Base-by-base conservation (phyloP, 1,140 invertebrate species). In the Tachypleus tridentatus region DNA sequence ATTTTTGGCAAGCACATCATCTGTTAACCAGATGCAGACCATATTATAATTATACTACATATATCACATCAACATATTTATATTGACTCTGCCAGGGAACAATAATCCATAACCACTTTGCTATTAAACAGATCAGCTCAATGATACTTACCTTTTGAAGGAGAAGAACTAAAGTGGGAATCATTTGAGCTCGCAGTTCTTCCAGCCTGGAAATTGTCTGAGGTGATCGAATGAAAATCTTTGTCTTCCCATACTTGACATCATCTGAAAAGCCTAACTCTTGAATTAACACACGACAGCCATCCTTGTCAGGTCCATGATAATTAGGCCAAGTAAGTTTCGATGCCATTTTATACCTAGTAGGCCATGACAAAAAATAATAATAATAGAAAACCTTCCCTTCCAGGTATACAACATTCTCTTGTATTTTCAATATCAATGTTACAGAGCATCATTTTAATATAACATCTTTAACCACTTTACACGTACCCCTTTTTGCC, bases 211-310 rank as follows among this genome's bases (percentile, higher is more conserved):
- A 96, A 3, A 98, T 77, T 0, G 93, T 97, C 69, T 84, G 84
- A 1, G 96, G 94, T 11, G 87, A 86, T 71, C 92, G 83, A 70
- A 97, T 93, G 77, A 96, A 97, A 66, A 96, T 84, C 75, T 97
- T 97, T 3, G 90, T 91, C 73, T 87, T 88, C 76, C 93, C 93
- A 84, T 94, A 85, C 66, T 84, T 79, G 4, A 97, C 93, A 74
- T 98, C 95, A 67, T 86, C 75, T 0, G 80, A 77, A 66, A 94
- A 86, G 48, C 84, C 82, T 72, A 87, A 82, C 71, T 93, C 87
- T 56, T 89, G 80, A 6, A 91, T 85, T 57, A 98, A 83, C 58
- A 87, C 86, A 73, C 84, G 79, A 0, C 90, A 88, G 2, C 89
- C 94, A 67, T 97, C 91, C 73, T 84, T 84, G 60, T 87, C 86